These are phyloP conservation scores for Campoletis sonorensis DNA, from an alignment of 1,140 invertebrate genomes.

Conservation along the genomic window DNA sequence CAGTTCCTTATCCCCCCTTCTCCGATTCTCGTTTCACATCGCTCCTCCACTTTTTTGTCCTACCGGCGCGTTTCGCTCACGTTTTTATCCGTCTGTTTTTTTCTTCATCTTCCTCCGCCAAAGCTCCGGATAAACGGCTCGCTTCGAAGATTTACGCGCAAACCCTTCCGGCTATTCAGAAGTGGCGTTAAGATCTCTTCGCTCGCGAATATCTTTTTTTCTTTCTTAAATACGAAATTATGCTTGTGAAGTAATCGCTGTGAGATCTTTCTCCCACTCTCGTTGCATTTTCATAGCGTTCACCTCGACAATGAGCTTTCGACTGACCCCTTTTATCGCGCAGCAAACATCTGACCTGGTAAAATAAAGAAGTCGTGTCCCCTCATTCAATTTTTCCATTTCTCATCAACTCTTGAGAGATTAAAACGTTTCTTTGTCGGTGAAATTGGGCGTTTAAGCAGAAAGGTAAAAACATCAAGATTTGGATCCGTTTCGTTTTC, in stretches of 20 bases:
- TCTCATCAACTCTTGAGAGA: too few species aligned
- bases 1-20: constrained; percentile 45
- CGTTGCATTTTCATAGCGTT: neutral
- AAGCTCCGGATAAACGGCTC: constrained; percentile 41
- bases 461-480: neutral
- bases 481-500: neutral
- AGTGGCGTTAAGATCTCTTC: constrained; percentile 40
- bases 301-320: constrained; percentile 10
- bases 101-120: neutral
- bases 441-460: neutral
- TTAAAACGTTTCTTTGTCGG: neutral
- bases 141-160: constrained; percentile 37
- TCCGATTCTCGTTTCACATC: constrained; percentile 42
- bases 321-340: neutral
- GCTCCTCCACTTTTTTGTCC: constrained; percentile 15
- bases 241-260: constrained; percentile 22
- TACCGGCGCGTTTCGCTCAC: constrained; percentile 7
- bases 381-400: neutral
- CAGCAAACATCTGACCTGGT: neutral
- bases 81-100: neutral
- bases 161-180: constrained; percentile 45
- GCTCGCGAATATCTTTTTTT: constrained; percentile 17
- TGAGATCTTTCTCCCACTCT: constrained; percentile 17
- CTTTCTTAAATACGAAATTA: constrained; percentile 33
- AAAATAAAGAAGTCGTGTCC: neutral